phyloP scores from a whole-genome alignment of 1,140 invertebrate species.

The Papilio polytes region DNA sequence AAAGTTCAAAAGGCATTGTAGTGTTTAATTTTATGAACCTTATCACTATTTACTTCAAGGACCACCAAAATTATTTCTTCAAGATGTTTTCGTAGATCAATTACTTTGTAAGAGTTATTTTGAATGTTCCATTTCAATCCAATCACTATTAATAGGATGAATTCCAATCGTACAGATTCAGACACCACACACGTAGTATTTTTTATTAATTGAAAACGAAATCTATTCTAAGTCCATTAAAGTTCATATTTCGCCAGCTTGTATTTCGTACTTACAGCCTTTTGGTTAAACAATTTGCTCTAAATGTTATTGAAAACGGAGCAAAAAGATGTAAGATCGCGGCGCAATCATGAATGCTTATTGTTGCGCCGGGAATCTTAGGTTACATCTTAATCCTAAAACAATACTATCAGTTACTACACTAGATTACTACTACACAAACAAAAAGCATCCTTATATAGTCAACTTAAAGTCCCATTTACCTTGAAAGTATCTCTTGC shows the following conservation, averaged over 20 bases:
- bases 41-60: neutral
- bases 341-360: conserved; percentile 54
- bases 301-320: conserved; percentile 37
- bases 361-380: conserved; percentile 52
- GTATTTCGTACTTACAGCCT: conserved; percentile 12
- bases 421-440: conserved; percentile 15
- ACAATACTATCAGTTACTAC: conserved; percentile 60
- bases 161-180: neutral
- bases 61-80: neutral
- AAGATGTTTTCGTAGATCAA: neutral
- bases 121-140: neutral
- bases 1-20: too few relatives aligned
- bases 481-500: conserved; percentile 28
- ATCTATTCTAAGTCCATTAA: neutral
- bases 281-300: conserved; percentile 9
- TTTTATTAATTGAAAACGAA: neutral
- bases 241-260: neutral
- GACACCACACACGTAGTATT: neutral
- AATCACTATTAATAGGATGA: neutral
- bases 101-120: neutral
- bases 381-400: conserved; percentile 67
- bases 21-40: too few relatives aligned
- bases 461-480: conserved; percentile 47
- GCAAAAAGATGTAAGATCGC: conserved; percentile 44
- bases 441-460: conserved; percentile 44